These are phyloP conservation scores for Drosophila leontia DNA, from an alignment of 1,140 invertebrate genomes.

Conservation along the genomic window DNA sequence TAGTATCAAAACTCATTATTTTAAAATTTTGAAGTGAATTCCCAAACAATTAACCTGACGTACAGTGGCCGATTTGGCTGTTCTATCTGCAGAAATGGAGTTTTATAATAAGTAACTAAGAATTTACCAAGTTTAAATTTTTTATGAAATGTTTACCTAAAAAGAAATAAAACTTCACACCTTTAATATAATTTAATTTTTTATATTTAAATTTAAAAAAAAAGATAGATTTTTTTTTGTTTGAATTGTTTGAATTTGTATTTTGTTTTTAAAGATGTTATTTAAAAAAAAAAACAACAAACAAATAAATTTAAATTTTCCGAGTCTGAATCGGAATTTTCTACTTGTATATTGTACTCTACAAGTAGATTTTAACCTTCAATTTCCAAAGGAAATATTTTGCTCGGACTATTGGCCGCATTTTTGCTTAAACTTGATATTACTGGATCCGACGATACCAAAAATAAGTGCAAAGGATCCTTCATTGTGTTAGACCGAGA, in stretches of 20 bases:
- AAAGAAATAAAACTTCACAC: not conserved
- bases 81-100: not conserved
- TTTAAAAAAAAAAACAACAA: not conserved
- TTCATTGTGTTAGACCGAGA: not conserved
- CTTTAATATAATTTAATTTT: not conserved
- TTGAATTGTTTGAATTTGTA: not conserved
- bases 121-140: not conserved
- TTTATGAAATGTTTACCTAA: not conserved
- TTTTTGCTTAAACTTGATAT: not conserved
- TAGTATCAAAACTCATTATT: too few relatives aligned
- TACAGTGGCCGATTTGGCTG: slow-evolving; percentile 1
- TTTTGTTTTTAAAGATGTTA: not conserved
- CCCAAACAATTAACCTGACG: too few relatives aligned
- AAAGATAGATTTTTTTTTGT: too few relatives aligned
- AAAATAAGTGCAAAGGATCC: not conserved
- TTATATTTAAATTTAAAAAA: too few relatives aligned
- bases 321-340: not conserved
- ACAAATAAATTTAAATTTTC: not conserved
- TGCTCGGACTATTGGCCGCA: not conserved
- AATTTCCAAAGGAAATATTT: slow-evolving; percentile 1
- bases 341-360: not conserved
- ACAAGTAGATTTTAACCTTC: not conserved
- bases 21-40: too few relatives aligned
- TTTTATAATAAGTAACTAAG: not conserved
- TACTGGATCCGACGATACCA: slow-evolving; percentile 4